A percentile compares a stretch with the other conserved stretches of the same genome.
Evolutionary conservation across 2,113 vertebrate genomes (phyloP).

Genomic region (Entomyzon cyanotis): DNA sequence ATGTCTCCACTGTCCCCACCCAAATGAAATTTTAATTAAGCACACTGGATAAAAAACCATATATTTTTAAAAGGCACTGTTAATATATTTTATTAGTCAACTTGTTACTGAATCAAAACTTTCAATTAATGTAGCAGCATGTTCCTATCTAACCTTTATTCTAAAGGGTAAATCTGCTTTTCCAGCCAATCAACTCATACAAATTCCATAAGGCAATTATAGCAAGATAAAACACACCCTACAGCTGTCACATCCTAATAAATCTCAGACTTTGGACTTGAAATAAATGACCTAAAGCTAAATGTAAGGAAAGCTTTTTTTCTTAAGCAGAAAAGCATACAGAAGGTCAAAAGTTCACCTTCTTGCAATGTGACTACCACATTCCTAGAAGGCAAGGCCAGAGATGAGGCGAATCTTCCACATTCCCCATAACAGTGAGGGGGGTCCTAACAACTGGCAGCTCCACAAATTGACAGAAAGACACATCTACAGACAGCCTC

Average conservation of each 20-base stretch:
- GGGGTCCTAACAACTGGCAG: neutral
- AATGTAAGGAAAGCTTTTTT: neutral
- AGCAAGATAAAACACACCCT: conserved; percentile 43
- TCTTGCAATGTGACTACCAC: neutral
- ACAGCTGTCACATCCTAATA: conserved; percentile 38
- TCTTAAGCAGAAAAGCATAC: neutral
- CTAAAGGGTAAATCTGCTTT: neutral
- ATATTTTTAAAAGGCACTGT: neutral
- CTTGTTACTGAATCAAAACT: neutral
- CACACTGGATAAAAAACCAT: neutral
- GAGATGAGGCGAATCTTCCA: neutral
- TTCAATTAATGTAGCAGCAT: neutral
- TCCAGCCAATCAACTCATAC: neutral
- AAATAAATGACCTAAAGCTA: conserved; percentile 31
- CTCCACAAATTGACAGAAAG: neutral
- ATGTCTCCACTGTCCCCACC: neutral
- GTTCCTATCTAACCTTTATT: neutral
- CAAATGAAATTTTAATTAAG: neutral
- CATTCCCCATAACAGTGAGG: neutral
- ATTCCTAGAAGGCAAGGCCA: conserved; percentile 48
- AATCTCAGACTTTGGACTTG: conserved; percentile 34
- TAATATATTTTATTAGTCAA: neutral
- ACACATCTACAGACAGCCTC: neutral
- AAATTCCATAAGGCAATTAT: conserved; percentile 56
- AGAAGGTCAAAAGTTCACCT: conserved; percentile 43